Evolutionary conservation across 2,113 vertebrate species (phyloP).

Genomic region (Excalfactoria chinensis): DNA sequence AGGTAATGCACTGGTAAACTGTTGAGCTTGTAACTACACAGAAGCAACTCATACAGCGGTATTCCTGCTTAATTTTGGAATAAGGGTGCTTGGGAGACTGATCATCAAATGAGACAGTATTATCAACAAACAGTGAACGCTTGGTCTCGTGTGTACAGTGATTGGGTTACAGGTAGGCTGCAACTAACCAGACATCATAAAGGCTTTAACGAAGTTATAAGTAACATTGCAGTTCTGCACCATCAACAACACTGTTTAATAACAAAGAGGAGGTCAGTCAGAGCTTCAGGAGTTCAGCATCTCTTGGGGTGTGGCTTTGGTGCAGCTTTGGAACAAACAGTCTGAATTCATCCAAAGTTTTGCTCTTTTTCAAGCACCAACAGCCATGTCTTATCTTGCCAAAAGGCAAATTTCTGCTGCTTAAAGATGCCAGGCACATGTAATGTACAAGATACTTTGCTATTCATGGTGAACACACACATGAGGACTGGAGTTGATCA

Average conservation of each 20-base stretch:
- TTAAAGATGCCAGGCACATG: background rate
- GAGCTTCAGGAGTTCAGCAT: background rate
- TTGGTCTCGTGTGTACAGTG: fast-evolving
- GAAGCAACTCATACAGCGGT: background rate
- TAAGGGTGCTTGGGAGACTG: background rate
- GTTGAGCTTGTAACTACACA: background rate
- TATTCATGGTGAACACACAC: background rate
- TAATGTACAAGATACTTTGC: background rate
- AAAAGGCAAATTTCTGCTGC: background rate
- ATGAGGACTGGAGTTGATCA: background rate
- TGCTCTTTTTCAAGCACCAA: background rate
- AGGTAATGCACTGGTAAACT: background rate
- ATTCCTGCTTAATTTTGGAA: background rate
- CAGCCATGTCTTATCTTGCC: background rate
- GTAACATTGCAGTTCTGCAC: background rate
- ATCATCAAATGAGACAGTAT: background rate
- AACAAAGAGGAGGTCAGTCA: background rate
- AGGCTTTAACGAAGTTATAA: background rate
- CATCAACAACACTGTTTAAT: background rate
- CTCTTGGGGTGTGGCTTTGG: background rate
- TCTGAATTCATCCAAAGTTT: background rate
- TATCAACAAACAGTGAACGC: background rate
- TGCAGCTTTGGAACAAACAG: background rate
- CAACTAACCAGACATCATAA: background rate
- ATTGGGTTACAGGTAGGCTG: background rate